These are phyloP conservation scores for Hemiprocne comata DNA, from an alignment of 2,113 vertebrate genomes.

Conservation along the genomic window DNA sequence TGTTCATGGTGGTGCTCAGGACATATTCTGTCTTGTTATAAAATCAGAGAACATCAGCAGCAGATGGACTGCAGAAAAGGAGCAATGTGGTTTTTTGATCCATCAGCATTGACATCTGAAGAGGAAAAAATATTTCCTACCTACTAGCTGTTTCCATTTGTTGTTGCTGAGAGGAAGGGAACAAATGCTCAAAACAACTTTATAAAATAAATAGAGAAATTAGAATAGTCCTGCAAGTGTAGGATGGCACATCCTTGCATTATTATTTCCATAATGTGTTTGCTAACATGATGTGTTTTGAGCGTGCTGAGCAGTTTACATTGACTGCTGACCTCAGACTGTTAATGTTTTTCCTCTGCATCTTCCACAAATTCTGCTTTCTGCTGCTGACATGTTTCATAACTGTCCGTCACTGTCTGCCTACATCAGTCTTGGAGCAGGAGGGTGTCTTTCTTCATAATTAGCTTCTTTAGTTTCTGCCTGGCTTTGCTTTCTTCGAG, in stretches of 20 bases:
- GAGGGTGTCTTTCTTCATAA: background rate
- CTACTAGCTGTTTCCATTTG: background rate
- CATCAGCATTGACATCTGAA: background rate
- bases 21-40: background rate
- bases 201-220: background rate
- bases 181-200: background rate
- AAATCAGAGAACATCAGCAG: background rate
- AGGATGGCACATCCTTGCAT: background rate
- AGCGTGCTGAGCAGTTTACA: background rate
- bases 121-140: background rate
- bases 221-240: background rate
- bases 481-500: background rate
- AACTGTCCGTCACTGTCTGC: background rate
- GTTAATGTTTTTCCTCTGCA: background rate
- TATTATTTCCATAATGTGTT: background rate
- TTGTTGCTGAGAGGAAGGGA: background rate
- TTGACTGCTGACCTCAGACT: background rate
- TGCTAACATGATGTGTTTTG: background rate
- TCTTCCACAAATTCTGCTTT: background rate
- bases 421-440: background rate
- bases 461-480: background rate
- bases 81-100: background rate
- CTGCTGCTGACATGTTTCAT: background rate
- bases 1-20: background rate
- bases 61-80: background rate